phyloP scores from a whole-genome alignment of 1,140 invertebrate species.

The Periplaneta americana region DNA sequence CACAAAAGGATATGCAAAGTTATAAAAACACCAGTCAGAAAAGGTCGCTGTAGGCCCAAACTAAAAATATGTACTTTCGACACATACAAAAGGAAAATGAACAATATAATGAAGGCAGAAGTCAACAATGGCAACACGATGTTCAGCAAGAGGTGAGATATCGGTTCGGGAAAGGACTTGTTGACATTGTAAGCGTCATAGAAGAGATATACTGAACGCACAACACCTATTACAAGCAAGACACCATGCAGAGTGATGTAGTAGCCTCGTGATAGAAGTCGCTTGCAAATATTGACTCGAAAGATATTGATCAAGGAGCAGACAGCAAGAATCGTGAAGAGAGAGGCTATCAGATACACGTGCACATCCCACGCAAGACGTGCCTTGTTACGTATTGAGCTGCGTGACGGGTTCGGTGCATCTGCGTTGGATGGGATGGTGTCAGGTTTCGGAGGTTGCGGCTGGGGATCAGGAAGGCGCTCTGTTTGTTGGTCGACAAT shows the following conservation, averaged over 20 bases:
- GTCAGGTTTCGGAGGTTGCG: slow-evolving; percentile 25
- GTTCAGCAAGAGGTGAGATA: slow-evolving; percentile 76
- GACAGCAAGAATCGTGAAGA: slow-evolving; percentile 74
- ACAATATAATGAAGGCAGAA: slow-evolving; percentile 77
- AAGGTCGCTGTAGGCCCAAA: slow-evolving; percentile 45
- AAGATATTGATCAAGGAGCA: slow-evolving; percentile 79
- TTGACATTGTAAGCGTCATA: slow-evolving; percentile 86
- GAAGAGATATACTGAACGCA: slow-evolving; percentile 79
- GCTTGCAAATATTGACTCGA: slow-evolving; percentile 71
- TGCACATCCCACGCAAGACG: slow-evolving; percentile 83
- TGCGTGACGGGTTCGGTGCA: background rate
- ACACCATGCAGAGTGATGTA: slow-evolving; percentile 78
- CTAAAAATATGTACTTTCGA: slow-evolving; percentile 41
- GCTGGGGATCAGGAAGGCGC: slow-evolving; percentile 33
- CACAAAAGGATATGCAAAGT: slow-evolving; percentile 71
- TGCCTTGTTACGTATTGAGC: slow-evolving; percentile 41
- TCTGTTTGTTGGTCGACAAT: background rate
- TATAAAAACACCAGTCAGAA: slow-evolving; percentile 62
- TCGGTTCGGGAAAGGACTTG: slow-evolving; percentile 65
- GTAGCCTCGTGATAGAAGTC: slow-evolving; percentile 73
- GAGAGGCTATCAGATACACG: slow-evolving; percentile 74
- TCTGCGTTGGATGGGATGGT: slow-evolving; percentile 19
- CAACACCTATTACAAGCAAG: slow-evolving; percentile 69
- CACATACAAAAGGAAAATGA: slow-evolving; percentile 74
- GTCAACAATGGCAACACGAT: slow-evolving; percentile 78